A percentile compares a stretch with the other conserved stretches of the same genome.
Conservation (phyloP, 2,113 vertebrate genomes). For the Scalopus aquaticus region DNA sequence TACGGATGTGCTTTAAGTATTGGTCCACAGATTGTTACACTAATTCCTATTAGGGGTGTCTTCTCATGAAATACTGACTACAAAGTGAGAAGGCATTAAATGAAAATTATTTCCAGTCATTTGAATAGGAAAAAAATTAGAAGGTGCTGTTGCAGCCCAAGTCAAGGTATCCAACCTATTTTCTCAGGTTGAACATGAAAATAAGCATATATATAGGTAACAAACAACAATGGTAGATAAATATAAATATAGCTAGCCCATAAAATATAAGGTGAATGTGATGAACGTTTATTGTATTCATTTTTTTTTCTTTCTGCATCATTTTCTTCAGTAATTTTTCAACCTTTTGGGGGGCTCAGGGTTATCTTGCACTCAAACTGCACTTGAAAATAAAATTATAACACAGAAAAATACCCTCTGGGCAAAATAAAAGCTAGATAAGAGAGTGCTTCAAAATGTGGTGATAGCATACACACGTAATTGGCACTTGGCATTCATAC, state of each 20-base stretch:
- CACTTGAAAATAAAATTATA: conserved; percentile 63
- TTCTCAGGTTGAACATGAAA: not conserved
- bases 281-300: conserved; percentile 36
- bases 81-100: not conserved
- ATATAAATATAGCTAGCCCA: not conserved
- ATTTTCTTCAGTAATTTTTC: conserved; percentile 65
- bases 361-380: conserved; percentile 25
- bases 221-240: conserved; percentile 3
- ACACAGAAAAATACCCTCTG: conserved; percentile 23
- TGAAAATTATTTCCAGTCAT: not conserved
- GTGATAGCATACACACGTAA: not conserved
- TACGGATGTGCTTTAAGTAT: not conserved
- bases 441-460: not conserved
- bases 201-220: not conserved
- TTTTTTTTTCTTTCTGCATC: conserved; percentile 46
- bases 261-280: conserved; percentile 44
- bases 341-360: conserved; percentile 5
- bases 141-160: not conserved
- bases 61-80: not conserved
- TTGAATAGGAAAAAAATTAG: not conserved
- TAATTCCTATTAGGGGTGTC: not conserved
- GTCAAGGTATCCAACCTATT: not conserved
- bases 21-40: not conserved
- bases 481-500: not conserved
- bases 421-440: conserved; percentile 54